Evolutionary conservation across 35 echinoderm and acorn worm species (phyloP).

Genomic region (Ophioderma brevispina): DNA sequence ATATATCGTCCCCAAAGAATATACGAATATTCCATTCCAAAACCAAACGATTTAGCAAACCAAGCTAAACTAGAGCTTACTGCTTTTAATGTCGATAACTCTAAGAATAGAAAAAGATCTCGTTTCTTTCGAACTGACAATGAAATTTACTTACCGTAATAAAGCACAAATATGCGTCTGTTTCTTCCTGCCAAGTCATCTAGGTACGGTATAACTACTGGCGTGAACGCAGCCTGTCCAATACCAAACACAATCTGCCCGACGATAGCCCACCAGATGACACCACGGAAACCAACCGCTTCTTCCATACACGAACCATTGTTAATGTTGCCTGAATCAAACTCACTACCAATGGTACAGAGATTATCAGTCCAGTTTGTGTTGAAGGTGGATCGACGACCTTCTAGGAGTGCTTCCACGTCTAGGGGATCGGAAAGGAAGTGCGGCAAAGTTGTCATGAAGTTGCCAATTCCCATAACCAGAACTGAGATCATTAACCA

Average conservation of each 20-base stretch:
- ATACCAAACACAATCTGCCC: neutral
- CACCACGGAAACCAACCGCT: neutral
- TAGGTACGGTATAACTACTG: neutral
- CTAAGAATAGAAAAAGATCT: no score
- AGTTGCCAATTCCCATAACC: neutral
- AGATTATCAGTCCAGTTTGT: no score
- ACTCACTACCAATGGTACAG: no score
- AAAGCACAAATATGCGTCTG: neutral
- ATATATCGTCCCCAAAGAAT: no score
- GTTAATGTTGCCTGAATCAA: no score
- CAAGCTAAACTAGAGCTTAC: no score
- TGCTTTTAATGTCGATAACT: no score
- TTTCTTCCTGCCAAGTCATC: neutral
- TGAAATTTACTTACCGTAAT: neutral
- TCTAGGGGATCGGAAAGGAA: neutral
- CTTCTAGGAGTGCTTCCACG: neutral
- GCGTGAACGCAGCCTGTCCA: neutral
- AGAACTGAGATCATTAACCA: neutral
- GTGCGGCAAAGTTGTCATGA: neutral
- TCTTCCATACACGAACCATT: neutral
- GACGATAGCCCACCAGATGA: neutral
- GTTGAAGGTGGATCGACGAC: neutral
- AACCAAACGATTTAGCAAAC: no score
- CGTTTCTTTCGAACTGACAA: no score
- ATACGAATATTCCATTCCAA: no score